Percentiles rank a stretch among this genome's conserved stretches.
Evolutionary conservation across 1,140 invertebrate species (phyloP).

Genomic region (Polypedilum vanderplanki): DNA sequence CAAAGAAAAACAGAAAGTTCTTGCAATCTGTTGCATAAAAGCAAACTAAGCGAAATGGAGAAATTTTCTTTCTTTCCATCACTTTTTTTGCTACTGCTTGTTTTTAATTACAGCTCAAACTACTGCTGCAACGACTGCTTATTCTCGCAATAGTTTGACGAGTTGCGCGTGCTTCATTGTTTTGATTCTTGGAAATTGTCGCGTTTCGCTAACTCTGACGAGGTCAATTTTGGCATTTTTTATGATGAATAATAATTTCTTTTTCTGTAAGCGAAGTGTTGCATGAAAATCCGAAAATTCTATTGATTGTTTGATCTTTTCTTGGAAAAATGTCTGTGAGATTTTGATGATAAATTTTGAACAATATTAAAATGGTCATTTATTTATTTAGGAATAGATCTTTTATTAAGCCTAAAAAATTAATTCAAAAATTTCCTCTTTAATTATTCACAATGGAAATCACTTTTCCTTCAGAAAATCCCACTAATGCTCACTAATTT

Average conservation of each 20-base stretch:
- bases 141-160: background rate
- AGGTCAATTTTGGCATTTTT: background rate
- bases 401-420: too few species aligned
- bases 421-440: too few species aligned
- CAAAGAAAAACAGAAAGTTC: constrained; percentile 6
- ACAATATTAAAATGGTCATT: too few species aligned
- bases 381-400: too few species aligned
- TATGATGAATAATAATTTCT: background rate
- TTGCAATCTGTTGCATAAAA: constrained; percentile 18
- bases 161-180: background rate
- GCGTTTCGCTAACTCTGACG: background rate
- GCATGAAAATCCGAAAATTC: background rate
- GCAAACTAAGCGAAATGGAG: background rate
- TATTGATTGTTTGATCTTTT: too few species aligned
- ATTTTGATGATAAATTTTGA: too few species aligned
- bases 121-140: background rate
- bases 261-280: background rate
- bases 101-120: background rate
- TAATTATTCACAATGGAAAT: too few species aligned
- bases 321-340: too few species aligned
- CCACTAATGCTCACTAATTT: too few species aligned
- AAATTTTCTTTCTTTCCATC: background rate
- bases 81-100: background rate
- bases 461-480: too few species aligned
- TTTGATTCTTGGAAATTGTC: constrained; percentile 5